phyloP scores from a whole-genome alignment of 2,888 invertebrate species.

The Gymnoscelis rufifasciata region DNA sequence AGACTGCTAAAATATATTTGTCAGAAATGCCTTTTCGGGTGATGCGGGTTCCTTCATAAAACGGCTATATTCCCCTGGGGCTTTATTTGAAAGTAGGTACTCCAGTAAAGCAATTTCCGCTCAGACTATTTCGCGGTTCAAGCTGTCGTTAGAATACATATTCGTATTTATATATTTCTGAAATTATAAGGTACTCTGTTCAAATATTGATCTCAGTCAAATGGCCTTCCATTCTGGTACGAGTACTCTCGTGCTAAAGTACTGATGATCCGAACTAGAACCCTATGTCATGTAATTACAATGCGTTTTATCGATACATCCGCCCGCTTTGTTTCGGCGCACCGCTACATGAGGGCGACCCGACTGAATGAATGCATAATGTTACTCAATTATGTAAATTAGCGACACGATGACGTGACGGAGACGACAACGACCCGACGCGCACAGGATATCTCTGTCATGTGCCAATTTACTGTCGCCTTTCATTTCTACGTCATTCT shows the following conservation, averaged over 20 bases:
- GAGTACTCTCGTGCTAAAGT: no score
- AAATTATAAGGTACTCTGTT: no score
- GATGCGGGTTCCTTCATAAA: slow-evolving; percentile 4
- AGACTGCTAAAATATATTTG: no score
- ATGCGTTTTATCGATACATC: slow-evolving; percentile 33
- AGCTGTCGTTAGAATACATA: neutral
- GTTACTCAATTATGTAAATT: slow-evolving; percentile 73
- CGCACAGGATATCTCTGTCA: slow-evolving; percentile 63
- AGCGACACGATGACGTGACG: slow-evolving; percentile 30
- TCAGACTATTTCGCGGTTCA: neutral
- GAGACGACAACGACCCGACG: slow-evolving; percentile 53
- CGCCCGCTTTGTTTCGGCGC: slow-evolving; percentile 50
- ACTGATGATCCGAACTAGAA: no score
- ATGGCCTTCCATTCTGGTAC: no score
- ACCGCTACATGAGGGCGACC: slow-evolving; percentile 53
- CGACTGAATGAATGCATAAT: slow-evolving; percentile 69
- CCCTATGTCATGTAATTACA: slow-evolving; percentile 26
- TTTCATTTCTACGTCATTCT: slow-evolving; percentile 1
- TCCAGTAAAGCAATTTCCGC: slow-evolving; percentile 3
- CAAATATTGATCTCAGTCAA: no score
- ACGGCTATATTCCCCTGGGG: slow-evolving; percentile 47
- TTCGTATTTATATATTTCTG: neutral
- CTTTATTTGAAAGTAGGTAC: slow-evolving; percentile 61
- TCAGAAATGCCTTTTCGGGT: neutral
- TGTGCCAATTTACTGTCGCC: slow-evolving; percentile 34